Conservation (phyloP, 37 sponge, comb jelly and placozoan genomes). For the Spongia lamella region DNA sequence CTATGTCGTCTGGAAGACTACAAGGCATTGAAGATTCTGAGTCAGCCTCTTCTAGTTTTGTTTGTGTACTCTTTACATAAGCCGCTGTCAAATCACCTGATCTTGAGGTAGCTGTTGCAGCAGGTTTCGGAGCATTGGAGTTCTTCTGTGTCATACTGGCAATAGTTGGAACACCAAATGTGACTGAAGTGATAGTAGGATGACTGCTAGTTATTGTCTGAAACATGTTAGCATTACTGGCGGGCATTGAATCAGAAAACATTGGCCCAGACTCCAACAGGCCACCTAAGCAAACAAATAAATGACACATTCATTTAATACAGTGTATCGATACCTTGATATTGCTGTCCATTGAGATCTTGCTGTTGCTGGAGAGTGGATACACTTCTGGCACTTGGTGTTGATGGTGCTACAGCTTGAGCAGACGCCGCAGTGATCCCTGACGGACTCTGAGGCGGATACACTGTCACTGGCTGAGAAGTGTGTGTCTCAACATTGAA, state of each 20-base stretch:
- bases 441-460: constrained; percentile 1
- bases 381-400: not conserved
- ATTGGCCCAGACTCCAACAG: no score
- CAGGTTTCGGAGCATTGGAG: not conserved
- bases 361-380: no score
- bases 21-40: constrained; percentile 67
- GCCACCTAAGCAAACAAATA: no score
- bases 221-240: no score
- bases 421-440: constrained; percentile 6
- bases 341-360: no score
- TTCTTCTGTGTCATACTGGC: not conserved
- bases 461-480: not conserved
- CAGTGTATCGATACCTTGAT: no score
- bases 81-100: not conserved
- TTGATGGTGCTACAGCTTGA: constrained; percentile 11
- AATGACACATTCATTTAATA: no score
- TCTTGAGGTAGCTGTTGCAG: not conserved
- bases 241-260: no score
- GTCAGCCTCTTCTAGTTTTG: constrained; percentile 16
- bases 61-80: no score
- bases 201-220: no score
- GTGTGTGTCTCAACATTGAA: not conserved
- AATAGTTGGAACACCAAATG: not conserved
- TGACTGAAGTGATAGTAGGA: not conserved
- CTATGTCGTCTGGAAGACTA: constrained; percentile 49